Base-by-base conservation (phyloP, 2,888 invertebrate species). In the Dorcus parallelipipedus region DNA sequence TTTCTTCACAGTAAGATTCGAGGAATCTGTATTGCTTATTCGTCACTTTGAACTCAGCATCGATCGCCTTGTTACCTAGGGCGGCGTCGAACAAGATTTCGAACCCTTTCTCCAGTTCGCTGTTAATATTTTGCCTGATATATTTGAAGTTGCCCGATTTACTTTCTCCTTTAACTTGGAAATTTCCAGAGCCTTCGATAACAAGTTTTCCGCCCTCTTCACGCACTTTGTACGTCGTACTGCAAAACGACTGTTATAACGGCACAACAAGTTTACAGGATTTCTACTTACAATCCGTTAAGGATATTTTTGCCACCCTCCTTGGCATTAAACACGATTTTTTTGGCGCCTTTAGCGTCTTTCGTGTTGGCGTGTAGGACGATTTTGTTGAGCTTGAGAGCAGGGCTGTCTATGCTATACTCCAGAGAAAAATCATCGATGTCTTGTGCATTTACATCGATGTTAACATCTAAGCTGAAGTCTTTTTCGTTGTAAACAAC, bases 1-100 rank as follows among this genome's bases (percentile, higher is more conserved):
- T 89, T 72, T 89, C 88, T 66, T 91, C 90, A 73, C 91, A 91
- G 73, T 88, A 87, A 9, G 89, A 87, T 63, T 86, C 82, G 9
- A 87, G 84, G 49, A 85, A 80, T 69, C 88, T 86, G 73, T 89
- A 85, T 65, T 90, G 89, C 62, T 88, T 83, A 76, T 89, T 87
- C 43, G 91, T 89, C 51, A 87, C 73, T 66, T 89, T 89, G 1
- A 87, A 78, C 66, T 89, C 89, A 0, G 86, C 84, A 4, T 89
- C 86, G 56, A 89, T 83, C 64, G 87, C 89, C 61, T 86, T 85
- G 1, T 84, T 84, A 1, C 90, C 90, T 51, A 90, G 81, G 17
- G 83, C 85, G 3, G 87, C 83, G 71, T 89, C 89, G 63, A 90
- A 81, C 63, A 86, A 84, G 4, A 87, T 83, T 74, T 85, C 73